phyloP scores from a whole-genome alignment of 2,888 invertebrate species.

The Lutraria lutraria region DNA sequence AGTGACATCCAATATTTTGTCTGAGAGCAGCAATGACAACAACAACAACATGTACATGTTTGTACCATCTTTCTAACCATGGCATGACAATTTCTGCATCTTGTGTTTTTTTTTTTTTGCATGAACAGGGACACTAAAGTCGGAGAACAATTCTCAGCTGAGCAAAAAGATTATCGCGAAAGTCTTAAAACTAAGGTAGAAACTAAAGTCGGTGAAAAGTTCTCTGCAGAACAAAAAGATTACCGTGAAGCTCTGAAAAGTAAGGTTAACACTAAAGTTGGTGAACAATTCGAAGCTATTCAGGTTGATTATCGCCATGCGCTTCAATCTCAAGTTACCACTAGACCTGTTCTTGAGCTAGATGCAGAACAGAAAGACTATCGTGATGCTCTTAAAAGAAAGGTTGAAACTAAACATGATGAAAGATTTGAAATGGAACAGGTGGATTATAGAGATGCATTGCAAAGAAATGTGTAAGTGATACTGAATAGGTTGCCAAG shows the following conservation, averaged over 20 bases:
- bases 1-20: no score
- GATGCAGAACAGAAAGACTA: slow-evolving; percentile 71
- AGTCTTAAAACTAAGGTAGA: slow-evolving; percentile 63
- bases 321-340: slow-evolving; percentile 55
- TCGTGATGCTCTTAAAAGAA: slow-evolving; percentile 63
- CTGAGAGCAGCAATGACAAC: no score
- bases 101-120: slow-evolving; percentile 30
- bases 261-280: slow-evolving; percentile 65
- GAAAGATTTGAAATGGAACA: slow-evolving; percentile 53
- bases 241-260: slow-evolving; percentile 59
- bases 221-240: slow-evolving; percentile 65
- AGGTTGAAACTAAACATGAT: slow-evolving; percentile 57
- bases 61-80: background rate
- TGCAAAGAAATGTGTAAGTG: slow-evolving; percentile 52
- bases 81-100: slow-evolving; percentile 16
- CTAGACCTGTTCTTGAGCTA: slow-evolving; percentile 53
- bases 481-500: background rate
- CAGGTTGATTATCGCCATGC: slow-evolving; percentile 70
- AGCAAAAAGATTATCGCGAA: slow-evolving; percentile 79
- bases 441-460: slow-evolving; percentile 57
- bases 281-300: slow-evolving; percentile 55
- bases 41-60: no score
- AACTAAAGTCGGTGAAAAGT: slow-evolving; percentile 67
- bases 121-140: slow-evolving; percentile 65
- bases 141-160: slow-evolving; percentile 58